phyloP scores from a whole-genome alignment of 2,888 invertebrate genomes.

The Phlogophora meticulosa region DNA sequence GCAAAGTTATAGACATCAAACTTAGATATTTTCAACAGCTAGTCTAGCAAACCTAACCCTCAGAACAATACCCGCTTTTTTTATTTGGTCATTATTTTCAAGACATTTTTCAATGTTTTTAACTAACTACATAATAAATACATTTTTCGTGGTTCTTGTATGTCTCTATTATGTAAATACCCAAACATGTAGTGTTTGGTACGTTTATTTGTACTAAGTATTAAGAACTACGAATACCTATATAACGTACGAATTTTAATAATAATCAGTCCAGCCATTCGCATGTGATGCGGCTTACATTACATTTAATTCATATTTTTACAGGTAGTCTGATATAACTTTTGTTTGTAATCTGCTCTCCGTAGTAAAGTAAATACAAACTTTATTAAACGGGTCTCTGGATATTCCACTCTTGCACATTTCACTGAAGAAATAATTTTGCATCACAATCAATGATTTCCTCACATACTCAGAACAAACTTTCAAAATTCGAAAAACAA shows the following conservation, averaged over 20 bases:
- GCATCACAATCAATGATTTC: constrained; percentile 3
- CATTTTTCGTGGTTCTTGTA: constrained; percentile 5
- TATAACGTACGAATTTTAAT: too few relatives aligned
- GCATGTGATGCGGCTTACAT: too few relatives aligned
- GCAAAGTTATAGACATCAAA: constrained; percentile 1
- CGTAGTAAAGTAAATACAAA: neutral
- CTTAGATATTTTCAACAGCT: neutral
- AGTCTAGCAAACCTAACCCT: neutral
- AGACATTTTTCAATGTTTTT: neutral
- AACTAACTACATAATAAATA: too few relatives aligned
- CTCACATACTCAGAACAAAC: neutral
- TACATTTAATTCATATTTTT: too few relatives aligned
- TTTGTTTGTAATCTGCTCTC: too few relatives aligned
- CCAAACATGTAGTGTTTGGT: too few relatives aligned
- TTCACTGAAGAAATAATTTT: neutral
- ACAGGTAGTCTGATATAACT: too few relatives aligned
- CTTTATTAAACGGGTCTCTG: neutral
- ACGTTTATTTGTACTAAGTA: too few relatives aligned
- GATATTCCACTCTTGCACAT: constrained; percentile 27
- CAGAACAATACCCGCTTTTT: neutral
- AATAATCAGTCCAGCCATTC: too few relatives aligned
- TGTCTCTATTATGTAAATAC: constrained; percentile 39
- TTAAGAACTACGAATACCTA: too few relatives aligned
- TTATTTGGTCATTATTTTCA: neutral
- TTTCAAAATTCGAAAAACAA: neutral